Base-by-base conservation (phyloP, 2,888 invertebrate species). In the Serrognathus titanus region DNA sequence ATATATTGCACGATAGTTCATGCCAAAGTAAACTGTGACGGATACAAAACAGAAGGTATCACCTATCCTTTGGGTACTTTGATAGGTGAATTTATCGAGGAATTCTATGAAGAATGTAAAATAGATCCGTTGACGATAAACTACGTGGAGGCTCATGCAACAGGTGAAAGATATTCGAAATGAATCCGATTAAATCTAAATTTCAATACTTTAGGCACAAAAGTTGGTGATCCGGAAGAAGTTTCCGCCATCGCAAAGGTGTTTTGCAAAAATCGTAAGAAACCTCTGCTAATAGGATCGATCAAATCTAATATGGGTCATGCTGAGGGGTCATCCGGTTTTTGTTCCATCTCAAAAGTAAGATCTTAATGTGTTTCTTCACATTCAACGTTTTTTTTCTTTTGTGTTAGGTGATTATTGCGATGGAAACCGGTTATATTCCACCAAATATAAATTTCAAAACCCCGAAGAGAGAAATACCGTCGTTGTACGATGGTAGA, bases 271-370 rank as follows among this genome's bases (percentile, higher is more conserved):
- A 85, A 85, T 16, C 82, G 94, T 11, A 84, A 82, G 7, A 86
- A 84, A 0, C 89, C 95, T 0, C 81, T 96, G 0, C 78, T 85
- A 49, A 89, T 97, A 57, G 97, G 97, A 1, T 94, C 96, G 0
- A 86, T 95, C 37, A 97, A 97, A 74, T 94, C 95, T 0, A 97
- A 96, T 76, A 83, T 96, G 74, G 97, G 97, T 0, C 97, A 97
- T 76, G 84, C 92, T 0, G 97, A 97, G 72, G 89, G 94, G 0
- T 85, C 87, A 1, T 90, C 92, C 4, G 90, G 94, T 7, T 79
- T 94, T 1, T 91, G 92, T 65, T 89, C 92, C 0, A 74, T 95
- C 57, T 85, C 89, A 1, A 95, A 94, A 81, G 89, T 86, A 24
- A 11, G 24, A 1, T 31, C 6, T 31, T 6, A 7, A 7, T 7